Base-by-base conservation (phyloP, 2,113 vertebrate genomes). In the Hemibagrus wyckioides region DNA sequence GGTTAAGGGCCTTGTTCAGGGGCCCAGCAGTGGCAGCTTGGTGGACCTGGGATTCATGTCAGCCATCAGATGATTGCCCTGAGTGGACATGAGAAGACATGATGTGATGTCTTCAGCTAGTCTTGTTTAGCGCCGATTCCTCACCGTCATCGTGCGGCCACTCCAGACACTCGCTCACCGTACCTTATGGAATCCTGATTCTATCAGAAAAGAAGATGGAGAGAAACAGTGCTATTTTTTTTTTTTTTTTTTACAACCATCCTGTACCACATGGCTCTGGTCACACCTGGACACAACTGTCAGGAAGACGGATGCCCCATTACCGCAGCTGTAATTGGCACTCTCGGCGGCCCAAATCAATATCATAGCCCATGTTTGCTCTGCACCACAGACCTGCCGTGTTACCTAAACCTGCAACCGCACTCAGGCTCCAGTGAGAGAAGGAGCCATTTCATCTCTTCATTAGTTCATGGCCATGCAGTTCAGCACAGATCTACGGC, bases 261-360 rank as follows among this genome's bases (percentile, higher is more conserved):
- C 76, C 65, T 83, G 82, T 75, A 86, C 48, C 28, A 63, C 81
- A 44, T 81, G 76, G 71, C 36, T 77, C 71, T 65, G 86, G 80
- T 90, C 88, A 87, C 89, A 91, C 90, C 89, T 90, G 88, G 82
- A 82, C 88, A 82, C 41, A 36, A 30, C 85, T 90, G 86, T 80
- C 91, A 87, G 75, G 84, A 87, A 89, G 90, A 91, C 52, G 65
- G 87, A 91, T 90, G 69, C 76, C 67, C 87, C 80, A 82, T 91
- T 89, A 89, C 86, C 71, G 17, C 85, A 85, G 79, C 63, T 82
- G 90, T 90, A 92, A 92, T 91, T 91, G 90, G 79, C 77, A 59
- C 88, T 89, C 88, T 91, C 65, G 48, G 59, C 48, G 75, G 88
- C 88, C 83, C 82, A 82, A 82, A 91, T 90, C 92, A 84, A 91